Evolutionary conservation across 2,888 invertebrate species (phyloP), one percentile per base, ranked within the genome.

Genomic region (Scaptomyza polygonia): DNA sequence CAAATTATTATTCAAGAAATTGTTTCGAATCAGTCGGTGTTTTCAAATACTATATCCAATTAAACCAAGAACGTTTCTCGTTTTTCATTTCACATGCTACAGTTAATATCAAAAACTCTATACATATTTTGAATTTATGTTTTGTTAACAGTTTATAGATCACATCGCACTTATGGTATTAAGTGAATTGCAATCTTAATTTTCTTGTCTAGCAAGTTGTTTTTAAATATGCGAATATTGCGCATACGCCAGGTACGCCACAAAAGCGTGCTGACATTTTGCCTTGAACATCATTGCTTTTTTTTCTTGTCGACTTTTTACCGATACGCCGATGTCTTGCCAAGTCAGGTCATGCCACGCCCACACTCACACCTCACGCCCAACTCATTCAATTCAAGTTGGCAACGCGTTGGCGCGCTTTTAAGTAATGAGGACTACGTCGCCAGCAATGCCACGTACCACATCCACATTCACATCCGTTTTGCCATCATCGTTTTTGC

Each of bases 341-440:
- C 51, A 40, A 53, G 52, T 40, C 43, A 61, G 27, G 52, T 21
- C 47, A 11, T n/a, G 25, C 5, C 4, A 25, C 58, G 55, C 59
- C 55, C 43, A 39, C 40, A 32, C 36, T 8, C 42, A 12, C 11
- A 44, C 32, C 45, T 8, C 7, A 51, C 65, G 44, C 51, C 44
- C 79, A 70, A 47, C 58, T 54, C 77, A 74, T 86, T 86, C 81
- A 82, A 86, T 82, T 82, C 86, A 86, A 72, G 70, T 49, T 55
- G 72, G 68, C 62, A 70, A 64, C 16, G 70, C 70, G 63, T 63
- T 66, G 69, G 73, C 71, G 64, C 67, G 73, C 84, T 86, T 74
- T 84, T 86, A 82, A 86, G 82, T 82, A 82, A 82, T 82, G 82
- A 82, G 82, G 36, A 69, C 69, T 67, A 66, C 84, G 58, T 54